Percentiles rank a stretch among this genome's conserved stretches.
phyloP scores from a whole-genome alignment of 2,797 vertebrate species.

The Basileuterus tristriatus region DNA sequence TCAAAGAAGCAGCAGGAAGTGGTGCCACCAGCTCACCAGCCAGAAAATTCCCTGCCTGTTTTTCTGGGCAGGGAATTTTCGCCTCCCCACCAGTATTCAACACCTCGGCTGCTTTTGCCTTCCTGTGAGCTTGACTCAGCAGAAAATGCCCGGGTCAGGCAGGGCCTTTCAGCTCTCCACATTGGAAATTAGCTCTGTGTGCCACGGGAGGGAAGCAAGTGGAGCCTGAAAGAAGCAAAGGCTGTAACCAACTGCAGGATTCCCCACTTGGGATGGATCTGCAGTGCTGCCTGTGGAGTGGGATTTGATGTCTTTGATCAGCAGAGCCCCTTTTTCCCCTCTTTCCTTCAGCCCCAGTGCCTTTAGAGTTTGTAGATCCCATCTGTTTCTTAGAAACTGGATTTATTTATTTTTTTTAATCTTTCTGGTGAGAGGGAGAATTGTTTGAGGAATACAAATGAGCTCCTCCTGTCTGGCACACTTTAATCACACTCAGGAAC shows the following conservation, averaged over 20 bases:
- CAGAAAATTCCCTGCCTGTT: neutral
- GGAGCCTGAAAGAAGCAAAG: neutral
- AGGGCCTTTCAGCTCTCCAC: neutral
- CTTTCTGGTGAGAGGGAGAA: neutral
- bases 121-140: neutral
- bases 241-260: accelerated
- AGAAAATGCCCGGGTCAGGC: neutral
- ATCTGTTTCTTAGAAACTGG: neutral
- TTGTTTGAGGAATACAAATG: slow-evolving; percentile 28
- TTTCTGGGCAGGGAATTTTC: neutral
- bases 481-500: neutral
- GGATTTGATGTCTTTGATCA: neutral
- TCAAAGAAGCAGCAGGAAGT: neutral
- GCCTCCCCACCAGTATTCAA: neutral
- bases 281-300: neutral
- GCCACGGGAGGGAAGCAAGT: neutral
- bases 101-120: neutral
- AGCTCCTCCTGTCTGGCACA: neutral
- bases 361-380: neutral
- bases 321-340: neutral
- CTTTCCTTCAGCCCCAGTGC: neutral
- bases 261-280: neutral
- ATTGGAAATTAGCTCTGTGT: accelerated
- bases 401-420: neutral
- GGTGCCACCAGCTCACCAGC: neutral